phyloP scores from a whole-genome alignment of 1,140 invertebrate genomes.

The Contarinia nasturtii region DNA sequence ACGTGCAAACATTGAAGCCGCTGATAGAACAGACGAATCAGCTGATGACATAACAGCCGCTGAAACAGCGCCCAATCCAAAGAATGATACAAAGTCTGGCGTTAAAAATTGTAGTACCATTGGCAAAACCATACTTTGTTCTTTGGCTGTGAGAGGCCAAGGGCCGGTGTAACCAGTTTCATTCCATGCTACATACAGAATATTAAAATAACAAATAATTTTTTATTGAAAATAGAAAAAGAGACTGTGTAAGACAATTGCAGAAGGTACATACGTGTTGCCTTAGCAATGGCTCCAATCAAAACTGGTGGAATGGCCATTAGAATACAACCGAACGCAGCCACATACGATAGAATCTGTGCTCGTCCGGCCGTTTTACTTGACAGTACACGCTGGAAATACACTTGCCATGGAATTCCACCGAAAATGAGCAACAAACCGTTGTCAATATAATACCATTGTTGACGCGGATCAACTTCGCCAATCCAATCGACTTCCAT shows the following conservation, averaged over 20 bases:
- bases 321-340: constrained; percentile 81
- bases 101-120: constrained; percentile 93
- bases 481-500: constrained; percentile 86
- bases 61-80: constrained; percentile 93
- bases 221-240: neutral
- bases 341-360: constrained; percentile 89
- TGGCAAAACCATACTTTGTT: constrained; percentile 87
- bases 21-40: constrained; percentile 90
- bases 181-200: constrained; percentile 62
- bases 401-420: constrained; percentile 97
- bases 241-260: neutral
- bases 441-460: constrained; percentile 77
- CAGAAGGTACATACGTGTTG: constrained; percentile 54
- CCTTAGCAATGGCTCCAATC: constrained; percentile 90
- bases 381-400: constrained; percentile 93
- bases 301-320: constrained; percentile 94
- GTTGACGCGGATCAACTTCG: constrained; percentile 43
- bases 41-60: constrained; percentile 97
- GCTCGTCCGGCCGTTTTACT: constrained; percentile 84
- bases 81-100: constrained; percentile 84
- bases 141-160: constrained; percentile 46
- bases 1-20: constrained; percentile 94
- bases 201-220: neutral
- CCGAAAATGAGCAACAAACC: constrained; percentile 86
- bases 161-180: constrained; percentile 65